These are phyloP conservation scores for Caenorhabditis sulstoni DNA, from an alignment of 2,888 invertebrate genomes.

Conservation along the genomic window DNA sequence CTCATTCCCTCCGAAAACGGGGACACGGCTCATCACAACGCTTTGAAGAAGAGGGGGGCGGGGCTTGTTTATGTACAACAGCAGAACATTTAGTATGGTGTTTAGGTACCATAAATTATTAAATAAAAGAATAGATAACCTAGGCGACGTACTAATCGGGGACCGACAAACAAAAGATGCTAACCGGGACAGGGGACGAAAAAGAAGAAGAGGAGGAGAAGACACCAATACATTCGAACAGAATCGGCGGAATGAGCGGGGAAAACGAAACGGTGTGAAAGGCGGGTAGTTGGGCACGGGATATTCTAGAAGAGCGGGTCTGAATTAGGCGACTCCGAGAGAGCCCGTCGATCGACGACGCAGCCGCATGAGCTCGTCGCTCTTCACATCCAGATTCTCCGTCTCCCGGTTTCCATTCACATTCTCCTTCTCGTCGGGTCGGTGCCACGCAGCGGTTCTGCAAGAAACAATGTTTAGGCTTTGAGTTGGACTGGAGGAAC, in stretches of 20 bases:
- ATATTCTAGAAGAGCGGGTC: constrained; percentile 29
- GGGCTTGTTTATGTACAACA: constrained; percentile 30
- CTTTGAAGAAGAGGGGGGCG: constrained; percentile 8
- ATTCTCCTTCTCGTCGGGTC: constrained; percentile 77
- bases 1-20: not conserved
- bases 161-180: not conserved
- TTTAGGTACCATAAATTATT: constrained; percentile 17
- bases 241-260: constrained; percentile 8
- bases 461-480: not conserved
- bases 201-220: too few relatives aligned
- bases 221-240: constrained; percentile 34
- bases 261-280: constrained; percentile 24
- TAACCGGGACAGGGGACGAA: constrained; percentile 28
- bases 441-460: constrained; percentile 65
- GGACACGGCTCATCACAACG: constrained; percentile 22
- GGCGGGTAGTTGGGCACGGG: constrained; percentile 26
- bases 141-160: constrained; percentile 24
- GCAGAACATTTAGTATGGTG: not conserved
- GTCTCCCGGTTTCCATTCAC: constrained; percentile 26
- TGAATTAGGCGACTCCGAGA: constrained; percentile 72
- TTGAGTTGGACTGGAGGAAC: not conserved
- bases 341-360: constrained; percentile 77
- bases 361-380: constrained; percentile 67
- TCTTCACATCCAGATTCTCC: constrained; percentile 48
- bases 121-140: constrained; percentile 29